phyloP scores from a whole-genome alignment of 2,113 vertebrate species.

The Nycticebus coucang region DNA sequence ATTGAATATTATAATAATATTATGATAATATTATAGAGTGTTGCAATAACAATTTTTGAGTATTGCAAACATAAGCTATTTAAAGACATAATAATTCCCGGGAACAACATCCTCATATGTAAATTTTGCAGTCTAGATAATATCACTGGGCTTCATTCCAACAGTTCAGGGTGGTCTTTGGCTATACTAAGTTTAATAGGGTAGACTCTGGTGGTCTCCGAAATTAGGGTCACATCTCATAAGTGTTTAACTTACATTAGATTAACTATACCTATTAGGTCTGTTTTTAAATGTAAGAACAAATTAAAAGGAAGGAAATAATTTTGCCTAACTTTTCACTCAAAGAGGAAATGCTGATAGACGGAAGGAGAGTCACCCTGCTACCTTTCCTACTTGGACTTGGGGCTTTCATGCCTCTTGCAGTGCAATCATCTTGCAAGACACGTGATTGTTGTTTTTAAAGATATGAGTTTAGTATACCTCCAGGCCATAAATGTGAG shows the following conservation, averaged over 20 bases:
- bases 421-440: not conserved
- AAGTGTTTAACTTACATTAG: not conserved
- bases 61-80: not conserved
- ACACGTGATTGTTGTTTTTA: not conserved
- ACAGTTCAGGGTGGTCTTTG: not conserved
- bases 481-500: not conserved
- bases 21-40: too few relatives aligned
- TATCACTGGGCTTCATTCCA: not conserved
- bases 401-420: not conserved
- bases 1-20: not conserved
- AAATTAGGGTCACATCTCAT: not conserved
- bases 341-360: not conserved
- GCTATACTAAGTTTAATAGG: not conserved
- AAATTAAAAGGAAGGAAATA: not conserved
- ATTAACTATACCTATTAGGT: not conserved
- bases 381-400: not conserved
- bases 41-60: not conserved
- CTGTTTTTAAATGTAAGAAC: not conserved
- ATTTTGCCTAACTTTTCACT: not conserved
- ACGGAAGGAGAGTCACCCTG: not conserved
- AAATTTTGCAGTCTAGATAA: not conserved
- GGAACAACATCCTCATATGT: not conserved
- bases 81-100: not conserved
- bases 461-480: not conserved
- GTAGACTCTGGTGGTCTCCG: not conserved